Conservation (phyloP, 2,797 vertebrate genomes). For the Chaetodon trifasciatus region DNA sequence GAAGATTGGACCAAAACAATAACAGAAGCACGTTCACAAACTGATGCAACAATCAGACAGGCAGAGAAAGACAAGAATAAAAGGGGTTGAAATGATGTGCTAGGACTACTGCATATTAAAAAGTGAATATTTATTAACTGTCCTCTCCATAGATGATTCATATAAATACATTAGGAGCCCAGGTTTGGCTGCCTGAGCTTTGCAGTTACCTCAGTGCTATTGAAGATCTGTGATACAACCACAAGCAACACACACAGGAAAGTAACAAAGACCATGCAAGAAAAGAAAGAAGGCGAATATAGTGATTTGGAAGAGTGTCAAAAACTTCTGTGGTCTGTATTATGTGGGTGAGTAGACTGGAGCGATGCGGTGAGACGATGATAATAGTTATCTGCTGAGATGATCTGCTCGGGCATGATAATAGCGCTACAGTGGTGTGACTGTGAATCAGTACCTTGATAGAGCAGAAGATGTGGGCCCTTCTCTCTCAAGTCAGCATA, state of each 20-base stretch:
- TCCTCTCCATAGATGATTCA: slow-evolving; percentile 34
- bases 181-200: slow-evolving; percentile 25
- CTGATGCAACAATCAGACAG: slow-evolving; percentile 62
- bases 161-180: slow-evolving; percentile 20
- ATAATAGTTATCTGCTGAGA: slow-evolving; percentile 86
- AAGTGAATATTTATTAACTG: slow-evolving; percentile 33
- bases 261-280: slow-evolving; percentile 63
- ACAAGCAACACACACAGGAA: slow-evolving; percentile 58
- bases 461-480: slow-evolving; percentile 81
- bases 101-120: slow-evolving; percentile 8
- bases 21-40: slow-evolving; percentile 45
- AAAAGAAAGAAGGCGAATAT: slow-evolving; percentile 75
- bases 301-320: slow-evolving; percentile 77
- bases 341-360: slow-evolving; percentile 82
- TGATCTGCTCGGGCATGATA: slow-evolving; percentile 86
- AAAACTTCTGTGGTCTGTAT: slow-evolving; percentile 82
- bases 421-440: slow-evolving; percentile 84
- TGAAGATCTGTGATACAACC: slow-evolving; percentile 62
- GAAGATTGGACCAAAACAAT: slow-evolving; percentile 64
- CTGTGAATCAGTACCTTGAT: slow-evolving; percentile 82
- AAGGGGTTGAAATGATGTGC: neutral
- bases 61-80: slow-evolving; percentile 24
- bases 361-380: slow-evolving; percentile 78
- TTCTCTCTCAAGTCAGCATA: slow-evolving; percentile 73
- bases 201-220: slow-evolving; percentile 38